Conservation (phyloP, 2,797 vertebrate genomes). For the Acipenser ruthenus region DNA sequence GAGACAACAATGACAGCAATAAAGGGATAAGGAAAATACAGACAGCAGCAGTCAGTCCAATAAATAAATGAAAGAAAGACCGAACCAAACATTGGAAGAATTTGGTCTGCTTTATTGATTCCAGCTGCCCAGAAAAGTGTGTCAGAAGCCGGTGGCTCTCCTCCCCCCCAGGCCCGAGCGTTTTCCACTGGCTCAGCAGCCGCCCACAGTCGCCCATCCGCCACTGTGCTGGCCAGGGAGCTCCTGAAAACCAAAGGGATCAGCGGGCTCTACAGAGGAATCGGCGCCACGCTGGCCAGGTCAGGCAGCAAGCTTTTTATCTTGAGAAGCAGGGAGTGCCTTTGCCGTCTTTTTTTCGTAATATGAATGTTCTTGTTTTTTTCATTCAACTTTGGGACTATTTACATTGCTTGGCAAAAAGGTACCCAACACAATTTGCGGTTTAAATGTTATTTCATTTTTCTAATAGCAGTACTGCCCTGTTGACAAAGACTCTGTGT, state of each 20-base stretch:
- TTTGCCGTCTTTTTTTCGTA: neutral
- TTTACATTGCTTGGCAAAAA: too few species aligned
- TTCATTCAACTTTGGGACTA: neutral
- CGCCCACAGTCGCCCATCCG: conserved; percentile 40
- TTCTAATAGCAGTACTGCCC: too few species aligned
- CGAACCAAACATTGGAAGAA: too few species aligned
- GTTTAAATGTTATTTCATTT: too few species aligned
- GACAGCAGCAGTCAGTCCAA: too few species aligned
- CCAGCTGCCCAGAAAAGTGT: conserved; percentile 45
- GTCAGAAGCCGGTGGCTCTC: conserved; percentile 31
- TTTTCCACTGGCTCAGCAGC: conserved; percentile 15
- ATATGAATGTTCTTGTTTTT: neutral
- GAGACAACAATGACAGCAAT: too few species aligned
- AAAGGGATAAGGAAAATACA: too few species aligned
- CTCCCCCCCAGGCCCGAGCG: conserved; percentile 37
- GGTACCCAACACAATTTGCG: too few species aligned
- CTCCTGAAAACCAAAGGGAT: conserved; percentile 63
- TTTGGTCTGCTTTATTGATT: neutral
- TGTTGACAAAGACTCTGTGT: too few species aligned
- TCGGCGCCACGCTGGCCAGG: conserved; percentile 78
- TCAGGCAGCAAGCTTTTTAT: conserved; percentile 32
- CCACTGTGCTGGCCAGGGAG: conserved; percentile 55
- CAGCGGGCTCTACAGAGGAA: conserved; percentile 67
- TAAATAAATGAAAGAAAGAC: too few species aligned
- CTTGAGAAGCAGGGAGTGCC: neutral